phyloP scores from a whole-genome alignment of 2,888 invertebrate genomes.

The Caenorhabditis sp. region DNA sequence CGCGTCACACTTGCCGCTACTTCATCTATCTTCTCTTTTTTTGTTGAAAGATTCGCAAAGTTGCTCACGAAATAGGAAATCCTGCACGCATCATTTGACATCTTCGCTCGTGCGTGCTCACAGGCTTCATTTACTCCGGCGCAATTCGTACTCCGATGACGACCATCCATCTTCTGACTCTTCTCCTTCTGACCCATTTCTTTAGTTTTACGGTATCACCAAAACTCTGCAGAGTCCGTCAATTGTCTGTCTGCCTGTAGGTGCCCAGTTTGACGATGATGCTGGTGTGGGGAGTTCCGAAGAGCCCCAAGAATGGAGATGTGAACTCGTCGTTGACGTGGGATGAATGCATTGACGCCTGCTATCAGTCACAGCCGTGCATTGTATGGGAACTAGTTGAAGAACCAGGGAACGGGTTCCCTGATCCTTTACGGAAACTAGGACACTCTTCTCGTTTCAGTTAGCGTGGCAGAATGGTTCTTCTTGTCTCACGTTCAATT shows the following conservation, averaged over 20 bases:
- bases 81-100: not conserved
- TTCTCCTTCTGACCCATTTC: not conserved
- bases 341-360: constrained; percentile 11
- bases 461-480: constrained; percentile 1
- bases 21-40: too few relatives aligned
- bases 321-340: constrained; percentile 3
- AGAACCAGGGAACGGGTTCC: too few relatives aligned
- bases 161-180: not conserved
- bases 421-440: too few relatives aligned
- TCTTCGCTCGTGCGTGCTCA: not conserved
- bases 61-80: too few relatives aligned
- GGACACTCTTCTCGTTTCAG: constrained; percentile 2
- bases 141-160: not conserved
- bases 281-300: constrained; percentile 32
- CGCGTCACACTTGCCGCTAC: too few relatives aligned
- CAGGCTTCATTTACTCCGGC: not conserved
- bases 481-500: constrained; percentile 2
- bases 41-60: too few relatives aligned
- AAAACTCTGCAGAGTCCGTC: too few relatives aligned
- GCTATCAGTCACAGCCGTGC: not conserved
- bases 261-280: constrained; percentile 10
- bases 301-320: not conserved
- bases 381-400: constrained; percentile 2
- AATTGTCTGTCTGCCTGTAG: not conserved
- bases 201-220: not conserved